These are phyloP conservation scores for Tauraco erythrolophus DNA, from an alignment of 2,113 vertebrate species.

Conservation along the genomic window DNA sequence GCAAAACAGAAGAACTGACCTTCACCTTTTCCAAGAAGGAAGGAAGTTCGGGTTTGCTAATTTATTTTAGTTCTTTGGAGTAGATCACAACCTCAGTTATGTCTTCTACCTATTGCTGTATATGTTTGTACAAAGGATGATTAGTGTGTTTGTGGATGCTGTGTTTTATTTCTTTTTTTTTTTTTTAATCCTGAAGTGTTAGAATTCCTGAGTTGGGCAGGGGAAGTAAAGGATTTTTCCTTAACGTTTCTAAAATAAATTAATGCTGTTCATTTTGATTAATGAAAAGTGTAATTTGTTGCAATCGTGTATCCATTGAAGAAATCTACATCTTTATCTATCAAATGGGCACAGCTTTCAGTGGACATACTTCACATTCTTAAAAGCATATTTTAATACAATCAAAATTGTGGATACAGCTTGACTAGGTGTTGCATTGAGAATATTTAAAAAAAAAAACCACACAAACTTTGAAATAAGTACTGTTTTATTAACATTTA, in stretches of 20 bases:
- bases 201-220: background rate
- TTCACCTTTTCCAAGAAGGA: slow-evolving; percentile 26
- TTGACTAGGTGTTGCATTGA: background rate
- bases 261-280: background rate
- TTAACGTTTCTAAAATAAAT: background rate
- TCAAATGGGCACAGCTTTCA: background rate
- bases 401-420: background rate
- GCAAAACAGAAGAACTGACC: background rate
- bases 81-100: background rate
- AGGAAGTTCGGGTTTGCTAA: slow-evolving; percentile 18
- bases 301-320: background rate
- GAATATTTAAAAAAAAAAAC: background rate
- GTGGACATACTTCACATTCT: background rate
- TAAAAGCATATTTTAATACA: background rate
- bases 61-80: background rate
- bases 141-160: background rate
- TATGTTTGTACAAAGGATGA: background rate
- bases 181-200: background rate
- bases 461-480: background rate
- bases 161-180: background rate
- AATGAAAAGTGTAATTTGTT: background rate
- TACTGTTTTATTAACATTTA: background rate
- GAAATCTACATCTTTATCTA: background rate
- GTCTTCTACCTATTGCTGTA: background rate
- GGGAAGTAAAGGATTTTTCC: background rate